Conservation (phyloP, 2,797 vertebrate species). For the Gambelia wislizenii region DNA sequence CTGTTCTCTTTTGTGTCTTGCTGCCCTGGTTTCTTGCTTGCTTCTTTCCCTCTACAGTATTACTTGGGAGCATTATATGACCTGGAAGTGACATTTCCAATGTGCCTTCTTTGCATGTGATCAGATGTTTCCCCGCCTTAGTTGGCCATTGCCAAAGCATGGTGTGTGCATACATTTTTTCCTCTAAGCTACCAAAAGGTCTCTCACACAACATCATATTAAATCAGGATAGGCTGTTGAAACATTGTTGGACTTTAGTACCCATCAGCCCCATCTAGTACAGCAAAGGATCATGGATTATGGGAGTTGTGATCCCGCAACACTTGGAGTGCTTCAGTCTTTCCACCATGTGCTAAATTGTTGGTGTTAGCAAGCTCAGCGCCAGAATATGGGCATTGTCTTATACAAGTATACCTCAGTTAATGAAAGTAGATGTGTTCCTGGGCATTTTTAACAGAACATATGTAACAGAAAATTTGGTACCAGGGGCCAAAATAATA, state of each 20-base stretch:
- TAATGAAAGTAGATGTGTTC: too few species aligned
- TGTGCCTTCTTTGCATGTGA: not conserved
- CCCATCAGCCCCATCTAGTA: not conserved
- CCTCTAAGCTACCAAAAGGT: not conserved
- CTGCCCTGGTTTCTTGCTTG: not conserved
- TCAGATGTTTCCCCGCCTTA: not conserved
- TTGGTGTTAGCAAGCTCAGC: too few species aligned
- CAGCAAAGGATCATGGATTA: not conserved
- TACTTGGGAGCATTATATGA: not conserved
- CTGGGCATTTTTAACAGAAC: too few species aligned
- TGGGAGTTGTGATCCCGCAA: not conserved
- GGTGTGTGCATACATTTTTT: not conserved
- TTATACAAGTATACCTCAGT: too few species aligned
- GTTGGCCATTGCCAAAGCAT: not conserved
- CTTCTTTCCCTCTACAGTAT: not conserved
- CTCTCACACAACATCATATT: not conserved
- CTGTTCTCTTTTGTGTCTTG: not conserved
- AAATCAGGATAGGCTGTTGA: not conserved
- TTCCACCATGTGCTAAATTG: not conserved
- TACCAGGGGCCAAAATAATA: too few species aligned
- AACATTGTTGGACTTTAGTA: not conserved
- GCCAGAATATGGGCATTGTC: too few species aligned
- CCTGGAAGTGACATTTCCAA: not conserved
- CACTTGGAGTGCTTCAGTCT: not conserved
- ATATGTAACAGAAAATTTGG: too few species aligned